Conservation (phyloP, 2,797 vertebrate genomes). For the Coendou prehensilis region DNA sequence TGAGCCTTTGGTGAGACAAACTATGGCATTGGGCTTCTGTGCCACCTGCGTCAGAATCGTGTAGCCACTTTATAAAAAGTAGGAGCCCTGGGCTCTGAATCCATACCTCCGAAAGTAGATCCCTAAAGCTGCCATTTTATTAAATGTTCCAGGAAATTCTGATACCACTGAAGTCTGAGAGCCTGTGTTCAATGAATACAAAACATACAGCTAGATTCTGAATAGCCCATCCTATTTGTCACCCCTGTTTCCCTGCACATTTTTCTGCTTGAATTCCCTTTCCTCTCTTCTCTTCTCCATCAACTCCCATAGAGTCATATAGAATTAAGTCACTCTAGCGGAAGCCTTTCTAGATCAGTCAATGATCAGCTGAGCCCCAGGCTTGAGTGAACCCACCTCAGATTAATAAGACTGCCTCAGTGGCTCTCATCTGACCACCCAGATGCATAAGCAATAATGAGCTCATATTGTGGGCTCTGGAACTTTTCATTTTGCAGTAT, state of each 20-base stretch:
- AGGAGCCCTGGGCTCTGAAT: not conserved
- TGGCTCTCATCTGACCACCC: not conserved
- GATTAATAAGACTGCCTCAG: too few species aligned
- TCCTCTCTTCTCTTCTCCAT: not conserved
- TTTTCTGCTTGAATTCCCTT: not conserved
- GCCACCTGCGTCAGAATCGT: not conserved
- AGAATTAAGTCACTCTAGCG: not conserved
- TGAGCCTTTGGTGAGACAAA: not conserved
- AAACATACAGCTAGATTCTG: not conserved
- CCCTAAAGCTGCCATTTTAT: not conserved
- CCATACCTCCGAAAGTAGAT: not conserved
- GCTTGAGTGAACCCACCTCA: not conserved
- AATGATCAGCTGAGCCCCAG: not conserved
- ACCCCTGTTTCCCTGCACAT: not conserved
- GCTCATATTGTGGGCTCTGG: not conserved
- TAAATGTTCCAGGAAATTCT: not conserved
- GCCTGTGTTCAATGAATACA: not conserved
- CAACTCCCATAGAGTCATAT: not conserved
- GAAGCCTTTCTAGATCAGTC: not conserved
- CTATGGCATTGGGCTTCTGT: not conserved
- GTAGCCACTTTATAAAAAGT: not conserved
- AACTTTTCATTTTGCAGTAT: not conserved
- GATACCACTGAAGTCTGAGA: not conserved
- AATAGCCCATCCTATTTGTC: fast-evolving
- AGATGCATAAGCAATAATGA: not conserved